Evolutionary conservation across 2,797 vertebrate species (phyloP), one percentile per base, ranked within the genome.

Genomic region (Scleropages formosus): DNA sequence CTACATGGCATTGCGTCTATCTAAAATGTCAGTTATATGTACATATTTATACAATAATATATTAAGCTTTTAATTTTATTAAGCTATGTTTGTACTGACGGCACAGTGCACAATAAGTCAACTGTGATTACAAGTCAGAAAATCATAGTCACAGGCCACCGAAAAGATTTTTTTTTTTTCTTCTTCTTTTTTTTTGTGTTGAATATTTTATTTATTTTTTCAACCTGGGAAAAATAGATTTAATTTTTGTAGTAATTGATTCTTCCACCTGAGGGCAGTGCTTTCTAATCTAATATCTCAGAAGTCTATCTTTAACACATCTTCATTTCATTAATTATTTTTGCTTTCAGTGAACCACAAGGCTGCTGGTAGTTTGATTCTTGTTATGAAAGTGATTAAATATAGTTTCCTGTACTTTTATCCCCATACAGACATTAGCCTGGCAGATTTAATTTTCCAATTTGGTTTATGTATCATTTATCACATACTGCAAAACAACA

Each of bases 211-310:
- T 11, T 69, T 10, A 69, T 69, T 53, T 47, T 49, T 20, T 11
- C 0, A 27, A 27, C 47, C 12, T 26, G 2, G 20, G 47, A 20
- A 39, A 39, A 39, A 39, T n/a, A 59, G 67, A 69, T 53, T 69
- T 69, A 72, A 63, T 39, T 71, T 67, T 59, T 72, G 49, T 60
- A 76, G 53, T 67, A 75, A 74, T 74, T 66, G 69, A 63, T 80
- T 80, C 79, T 76, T 82, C 83, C 83, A 84, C 83, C 83, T 80
- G 83, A 82, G 82, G 83, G 83, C 80, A 83, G 79, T 80, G 78
- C 82, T 82, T 80, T 75, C 74, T 61, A 70, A 69, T 82, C 79
- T 82, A 83, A 84, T 78, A 74, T 83, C 79, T 76, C 44, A 72
- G 68, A 75, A 76, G 77, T 69, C 76, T 78, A 82, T 83, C 53